Conservation (phyloP, 1,140 invertebrate species). For the Planococcus citri region DNA sequence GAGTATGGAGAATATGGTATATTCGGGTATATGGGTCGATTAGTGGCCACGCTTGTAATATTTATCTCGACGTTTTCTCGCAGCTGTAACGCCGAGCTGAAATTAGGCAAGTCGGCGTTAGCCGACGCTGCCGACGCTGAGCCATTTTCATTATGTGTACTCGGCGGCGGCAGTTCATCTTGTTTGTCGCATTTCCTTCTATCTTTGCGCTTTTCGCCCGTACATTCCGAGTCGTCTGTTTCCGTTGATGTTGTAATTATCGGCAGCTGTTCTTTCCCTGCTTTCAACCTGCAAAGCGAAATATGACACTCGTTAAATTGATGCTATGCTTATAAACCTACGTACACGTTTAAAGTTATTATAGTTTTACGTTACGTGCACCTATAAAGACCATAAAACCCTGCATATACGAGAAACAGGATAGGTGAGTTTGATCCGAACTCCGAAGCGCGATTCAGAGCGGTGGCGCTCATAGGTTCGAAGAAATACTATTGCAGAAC, state of each 20-base stretch:
- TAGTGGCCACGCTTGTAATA: conserved; percentile 21
- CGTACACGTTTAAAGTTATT: too few relatives aligned
- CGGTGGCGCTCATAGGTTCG: too few relatives aligned
- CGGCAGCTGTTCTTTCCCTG: conserved; percentile 13
- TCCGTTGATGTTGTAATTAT: conserved; percentile 17
- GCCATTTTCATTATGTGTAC: background rate
- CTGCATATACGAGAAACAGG: too few relatives aligned
- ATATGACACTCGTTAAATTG: background rate
- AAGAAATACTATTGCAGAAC: too few relatives aligned
- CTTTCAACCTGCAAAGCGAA: conserved; percentile 9
- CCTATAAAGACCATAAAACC: too few relatives aligned
- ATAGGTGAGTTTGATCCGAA: too few relatives aligned
- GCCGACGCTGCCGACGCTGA: background rate
- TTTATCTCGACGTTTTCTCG: conserved; percentile 22
- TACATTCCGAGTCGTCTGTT: background rate
- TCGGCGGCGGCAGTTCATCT: conserved; percentile 29
- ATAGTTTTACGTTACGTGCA: too few relatives aligned
- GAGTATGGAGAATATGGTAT: conserved; percentile 60
- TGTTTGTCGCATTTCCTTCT: conserved; percentile 26
- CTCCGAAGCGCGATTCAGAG: too few relatives aligned
- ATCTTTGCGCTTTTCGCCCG: conserved; percentile 21
- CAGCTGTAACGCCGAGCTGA: conserved; percentile 9
- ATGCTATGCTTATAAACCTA: too few relatives aligned
- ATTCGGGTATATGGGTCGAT: conserved; percentile 56
- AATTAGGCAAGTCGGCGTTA: background rate